Percentiles rank a stretch among this genome's conserved stretches.
These are phyloP conservation scores for Operophtera brumata DNA, from an alignment of 2,888 invertebrate species.

Conservation along the genomic window DNA sequence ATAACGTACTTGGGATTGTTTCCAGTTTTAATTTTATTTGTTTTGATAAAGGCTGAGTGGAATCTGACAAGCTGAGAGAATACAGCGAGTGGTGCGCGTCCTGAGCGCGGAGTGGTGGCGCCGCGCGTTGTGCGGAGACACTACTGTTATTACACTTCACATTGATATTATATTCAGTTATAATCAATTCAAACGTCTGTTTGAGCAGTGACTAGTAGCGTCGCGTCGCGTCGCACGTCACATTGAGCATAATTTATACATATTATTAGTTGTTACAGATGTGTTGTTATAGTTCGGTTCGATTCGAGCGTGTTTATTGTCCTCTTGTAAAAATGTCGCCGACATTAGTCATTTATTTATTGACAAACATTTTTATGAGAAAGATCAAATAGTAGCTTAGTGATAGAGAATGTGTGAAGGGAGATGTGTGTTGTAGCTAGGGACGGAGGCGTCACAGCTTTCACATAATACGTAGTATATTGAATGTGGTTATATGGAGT, in stretches of 20 bases:
- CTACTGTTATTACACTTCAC: background rate
- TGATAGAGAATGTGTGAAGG: background rate
- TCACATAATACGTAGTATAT: slow-evolving; percentile 9
- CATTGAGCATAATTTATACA: slow-evolving; percentile 15
- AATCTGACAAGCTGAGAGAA: too few relatives aligned
- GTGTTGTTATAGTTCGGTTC: slow-evolving; percentile 8
- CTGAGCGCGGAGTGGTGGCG: too few relatives aligned
- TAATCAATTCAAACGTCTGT: background rate
- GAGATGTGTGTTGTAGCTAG: background rate
- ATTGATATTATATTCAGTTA: background rate
- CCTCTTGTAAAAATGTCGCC: slow-evolving; percentile 2
- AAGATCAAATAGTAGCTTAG: slow-evolving; percentile 8
- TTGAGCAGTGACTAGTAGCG: background rate
- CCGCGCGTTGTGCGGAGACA: too few relatives aligned
- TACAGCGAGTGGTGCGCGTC: too few relatives aligned
- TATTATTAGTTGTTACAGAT: slow-evolving; percentile 16
- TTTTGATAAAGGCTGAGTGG: too few relatives aligned
- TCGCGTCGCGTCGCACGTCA: background rate
- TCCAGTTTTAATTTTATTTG: too few relatives aligned
- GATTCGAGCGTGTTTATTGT: slow-evolving; percentile 6
- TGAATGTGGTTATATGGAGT: background rate
- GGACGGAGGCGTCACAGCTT: background rate
- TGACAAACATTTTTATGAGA: slow-evolving; percentile 13
- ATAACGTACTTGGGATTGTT: too few relatives aligned
- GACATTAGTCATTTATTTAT: slow-evolving; percentile 20